Conservation (phyloP, 1,140 invertebrate species). For the Oncopodura yosiiana region DNA sequence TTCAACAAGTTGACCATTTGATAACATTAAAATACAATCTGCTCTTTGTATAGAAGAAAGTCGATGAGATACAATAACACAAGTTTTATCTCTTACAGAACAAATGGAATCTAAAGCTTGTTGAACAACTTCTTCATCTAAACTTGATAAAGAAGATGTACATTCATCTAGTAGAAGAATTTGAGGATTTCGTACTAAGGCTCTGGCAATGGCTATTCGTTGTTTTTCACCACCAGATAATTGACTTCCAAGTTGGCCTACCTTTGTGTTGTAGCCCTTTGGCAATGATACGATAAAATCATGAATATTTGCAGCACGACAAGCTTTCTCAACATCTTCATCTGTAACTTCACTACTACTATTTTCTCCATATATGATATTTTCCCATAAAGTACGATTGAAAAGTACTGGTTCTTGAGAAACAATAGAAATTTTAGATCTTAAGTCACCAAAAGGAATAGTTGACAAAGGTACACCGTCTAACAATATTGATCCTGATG, state of each 20-base stretch:
- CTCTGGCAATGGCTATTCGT: constrained; percentile 72
- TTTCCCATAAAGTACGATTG: constrained; percentile 79
- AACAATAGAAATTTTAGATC: too few relatives aligned
- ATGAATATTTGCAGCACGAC: constrained; percentile 11
- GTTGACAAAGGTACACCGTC: too few relatives aligned
- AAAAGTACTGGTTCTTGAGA: too few relatives aligned
- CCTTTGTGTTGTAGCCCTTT: constrained; percentile 47
- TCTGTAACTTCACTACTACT: constrained; percentile 44
- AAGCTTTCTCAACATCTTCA: constrained; percentile 29
- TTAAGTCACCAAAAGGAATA: too few relatives aligned
- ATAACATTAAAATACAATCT: constrained; percentile 48
- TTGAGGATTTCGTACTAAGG: constrained; percentile 55
- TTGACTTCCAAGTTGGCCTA: constrained; percentile 61
- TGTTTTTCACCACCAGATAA: constrained; percentile 73
- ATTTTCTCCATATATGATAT: constrained; percentile 80
- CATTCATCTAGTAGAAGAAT: constrained; percentile 74
- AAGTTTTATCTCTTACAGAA: constrained; percentile 43
- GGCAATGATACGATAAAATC: constrained; percentile 14
- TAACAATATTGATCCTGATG: too few relatives aligned
- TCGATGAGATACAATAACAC: constrained; percentile 49
- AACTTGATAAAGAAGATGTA: constrained; percentile 72
- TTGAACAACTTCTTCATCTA: constrained; percentile 53
- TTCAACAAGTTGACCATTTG: constrained; percentile 53
- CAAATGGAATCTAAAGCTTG: constrained; percentile 37
- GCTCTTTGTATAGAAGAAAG: constrained; percentile 60